Conservation (phyloP, 1,140 invertebrate species). For the Sycobia sp. region DNA sequence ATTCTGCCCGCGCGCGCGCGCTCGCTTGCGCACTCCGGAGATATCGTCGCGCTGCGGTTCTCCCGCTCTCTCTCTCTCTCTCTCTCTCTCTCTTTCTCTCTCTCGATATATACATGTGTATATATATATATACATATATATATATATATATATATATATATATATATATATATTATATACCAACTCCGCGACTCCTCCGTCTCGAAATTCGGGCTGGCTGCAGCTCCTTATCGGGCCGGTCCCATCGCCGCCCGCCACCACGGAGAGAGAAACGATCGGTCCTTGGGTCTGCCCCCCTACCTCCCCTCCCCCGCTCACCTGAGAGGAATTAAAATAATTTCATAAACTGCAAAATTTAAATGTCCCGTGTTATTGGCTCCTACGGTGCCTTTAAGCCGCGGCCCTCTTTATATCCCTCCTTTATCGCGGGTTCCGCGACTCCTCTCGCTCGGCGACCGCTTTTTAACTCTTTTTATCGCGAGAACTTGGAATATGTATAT, state of each 20-base stretch:
- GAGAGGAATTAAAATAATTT: conserved; percentile 33
- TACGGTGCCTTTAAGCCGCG: conserved; percentile 15
- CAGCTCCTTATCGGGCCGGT: conserved; percentile 15
- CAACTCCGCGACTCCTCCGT: not conserved
- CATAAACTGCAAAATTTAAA: conserved; percentile 34
- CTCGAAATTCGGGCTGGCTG: conserved; percentile 11
- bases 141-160: too few species aligned
- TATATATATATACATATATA: too few species aligned
- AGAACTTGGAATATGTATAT: too few species aligned
- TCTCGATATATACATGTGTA: too few species aligned
- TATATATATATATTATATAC: too few species aligned
- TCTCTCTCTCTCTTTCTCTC: too few species aligned
- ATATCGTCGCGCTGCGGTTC: conserved; percentile 1
- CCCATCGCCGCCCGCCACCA: conserved; percentile 13
- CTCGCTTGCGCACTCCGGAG: not conserved
- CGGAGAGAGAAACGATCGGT: too few species aligned
- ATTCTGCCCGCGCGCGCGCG: conserved; percentile 11
- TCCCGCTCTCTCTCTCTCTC: too few species aligned
- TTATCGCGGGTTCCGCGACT: too few species aligned
- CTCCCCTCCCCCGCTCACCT: too few species aligned
- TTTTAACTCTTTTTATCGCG: conserved; percentile 24
- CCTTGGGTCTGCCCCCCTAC: too few species aligned
- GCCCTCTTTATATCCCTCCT: too few species aligned
- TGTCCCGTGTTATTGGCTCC: conserved; percentile 33
- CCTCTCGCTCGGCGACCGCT: conserved; percentile 6